These are phyloP conservation scores for Scaptomyza tumidula DNA, from an alignment of 2,888 invertebrate genomes.

Conservation along the genomic window DNA sequence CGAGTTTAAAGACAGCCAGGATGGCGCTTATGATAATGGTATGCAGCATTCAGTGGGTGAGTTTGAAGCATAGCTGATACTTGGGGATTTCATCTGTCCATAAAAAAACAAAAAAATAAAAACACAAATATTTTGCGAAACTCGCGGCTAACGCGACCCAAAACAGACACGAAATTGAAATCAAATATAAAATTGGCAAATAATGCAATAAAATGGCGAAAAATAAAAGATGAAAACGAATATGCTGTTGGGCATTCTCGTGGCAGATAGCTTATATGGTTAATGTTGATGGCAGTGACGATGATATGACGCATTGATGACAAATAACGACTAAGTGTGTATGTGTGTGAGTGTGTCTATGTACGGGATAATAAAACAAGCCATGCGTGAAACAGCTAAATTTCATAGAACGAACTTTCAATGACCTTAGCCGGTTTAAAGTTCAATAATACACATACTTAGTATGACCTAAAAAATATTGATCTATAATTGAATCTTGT, in stretches of 20 bases:
- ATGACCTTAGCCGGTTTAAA: conserved; percentile 22
- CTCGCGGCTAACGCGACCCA: conserved; percentile 34
- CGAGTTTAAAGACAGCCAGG: conserved; percentile 87
- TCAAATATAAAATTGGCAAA: conserved; percentile 64
- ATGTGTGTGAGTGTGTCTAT: not conserved
- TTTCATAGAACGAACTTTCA: conserved; percentile 32
- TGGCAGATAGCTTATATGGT: conserved; percentile 33
- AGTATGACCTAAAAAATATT: not conserved
- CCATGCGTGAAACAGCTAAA: conserved; percentile 35
- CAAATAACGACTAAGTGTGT: conserved; percentile 46
- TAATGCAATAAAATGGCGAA: conserved; percentile 66
- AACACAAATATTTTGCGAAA: conserved; percentile 57
- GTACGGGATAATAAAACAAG: conserved; percentile 51
- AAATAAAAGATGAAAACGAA: conserved; percentile 20
- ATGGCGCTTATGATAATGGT: conserved; percentile 87
- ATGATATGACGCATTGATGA: conserved; percentile 58
- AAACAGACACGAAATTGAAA: conserved; percentile 57
- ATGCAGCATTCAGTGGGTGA: conserved; percentile 88
- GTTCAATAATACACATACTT: not conserved
- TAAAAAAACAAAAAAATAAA: conserved; percentile 47
- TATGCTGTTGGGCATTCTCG: conserved; percentile 33
- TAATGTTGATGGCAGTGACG: conserved; percentile 44
- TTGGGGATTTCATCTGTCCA: conserved; percentile 20
- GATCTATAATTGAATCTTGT: too few relatives aligned
- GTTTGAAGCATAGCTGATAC: conserved; percentile 35